Conservation (phyloP, 2,888 invertebrate genomes). For the Agrilus biguttatus region DNA sequence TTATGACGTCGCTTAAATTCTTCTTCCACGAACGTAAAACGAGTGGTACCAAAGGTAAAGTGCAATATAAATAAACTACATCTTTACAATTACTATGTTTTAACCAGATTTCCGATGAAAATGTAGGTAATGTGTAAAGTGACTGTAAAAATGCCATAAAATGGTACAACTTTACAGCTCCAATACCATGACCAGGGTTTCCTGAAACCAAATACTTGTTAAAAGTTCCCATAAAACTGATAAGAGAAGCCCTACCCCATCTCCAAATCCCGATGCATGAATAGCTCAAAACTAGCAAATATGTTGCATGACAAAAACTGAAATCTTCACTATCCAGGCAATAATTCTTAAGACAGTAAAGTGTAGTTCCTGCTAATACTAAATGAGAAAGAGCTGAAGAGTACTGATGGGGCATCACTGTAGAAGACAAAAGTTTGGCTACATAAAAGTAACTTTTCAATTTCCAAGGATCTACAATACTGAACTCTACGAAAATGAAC, state of each 20-base stretch:
- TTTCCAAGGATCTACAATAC: too few relatives aligned
- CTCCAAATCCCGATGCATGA: too few relatives aligned
- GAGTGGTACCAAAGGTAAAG: conserved; percentile 2
- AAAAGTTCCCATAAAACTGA: not conserved
- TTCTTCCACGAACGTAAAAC: conserved; percentile 1
- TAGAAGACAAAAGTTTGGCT: too few relatives aligned
- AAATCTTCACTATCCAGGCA: too few relatives aligned
- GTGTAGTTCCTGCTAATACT: conserved; percentile 5
- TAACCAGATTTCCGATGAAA: conserved; percentile 4
- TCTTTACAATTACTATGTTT: conserved; percentile 1
- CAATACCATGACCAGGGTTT: conserved; percentile 4
- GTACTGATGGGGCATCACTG: conserved; percentile 6
- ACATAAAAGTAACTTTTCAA: too few relatives aligned
- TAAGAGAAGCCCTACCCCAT: too few relatives aligned
- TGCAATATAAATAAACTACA: conserved; percentile 1
- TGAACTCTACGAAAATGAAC: too few relatives aligned
- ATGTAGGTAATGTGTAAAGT: conserved; percentile 1
- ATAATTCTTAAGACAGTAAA: conserved; percentile 3
- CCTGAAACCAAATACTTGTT: conserved; percentile 3
- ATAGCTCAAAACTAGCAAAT: too few relatives aligned
- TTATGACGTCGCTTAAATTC: not conserved
- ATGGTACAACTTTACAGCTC: conserved; percentile 1
- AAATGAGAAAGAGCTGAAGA: conserved; percentile 7
- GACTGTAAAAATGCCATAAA: conserved; percentile 3
- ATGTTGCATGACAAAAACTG: too few relatives aligned